Base-by-base conservation (phyloP, 2,888 invertebrate genomes). In the Nomada flava region DNA sequence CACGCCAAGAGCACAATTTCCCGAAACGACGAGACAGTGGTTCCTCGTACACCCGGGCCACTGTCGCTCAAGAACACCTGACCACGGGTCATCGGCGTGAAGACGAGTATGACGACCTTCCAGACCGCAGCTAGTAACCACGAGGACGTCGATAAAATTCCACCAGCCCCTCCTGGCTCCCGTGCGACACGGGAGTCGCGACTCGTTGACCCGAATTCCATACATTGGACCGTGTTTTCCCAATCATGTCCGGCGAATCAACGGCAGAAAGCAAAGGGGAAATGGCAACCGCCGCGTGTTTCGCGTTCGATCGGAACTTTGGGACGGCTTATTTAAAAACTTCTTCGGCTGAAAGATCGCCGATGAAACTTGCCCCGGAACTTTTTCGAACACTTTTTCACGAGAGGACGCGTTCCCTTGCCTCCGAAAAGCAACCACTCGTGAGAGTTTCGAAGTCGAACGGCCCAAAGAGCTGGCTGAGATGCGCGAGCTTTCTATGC, bases 141-240 rank as follows among this genome's bases (percentile, higher is more conserved):
- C 57, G 44, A 29, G 50, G 29, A n/a, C 52, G 13, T 64, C 69
- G 44, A 79, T 69, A 52, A 74, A 69, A 74, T 64, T 63, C 57
- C 60, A 20, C 18, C 55, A n/a, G n/a, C 60, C 71, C 62, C 10
- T 53, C 59, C 20, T n/a, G 18, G 47, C 36, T 7, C 42, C 52
- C 70, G 62, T 52, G 44, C 59, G 71, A 60, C 50, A 9, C 5
- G 13, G 26, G 26, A 26, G 26, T 62, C 2, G 20, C n/a, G 18
- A 59, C 69, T 29, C 53, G 5, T 18, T 26, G 77, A 78, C 73
- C 62, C 20, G 63, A 74, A 78, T 74, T 50, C 63, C 55, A n/a
- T 4, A 36, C 64, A 13, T 9, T 10, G 26, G 23, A 29, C 23
- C 29, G 15, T 15, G 50, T 67, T 64, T 50, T 23, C 36, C 2